Percentiles rank a stretch among this genome's conserved stretches.
phyloP scores from a whole-genome alignment of 2,113 vertebrate genomes.

The Tragelaphus strepsiceros region DNA sequence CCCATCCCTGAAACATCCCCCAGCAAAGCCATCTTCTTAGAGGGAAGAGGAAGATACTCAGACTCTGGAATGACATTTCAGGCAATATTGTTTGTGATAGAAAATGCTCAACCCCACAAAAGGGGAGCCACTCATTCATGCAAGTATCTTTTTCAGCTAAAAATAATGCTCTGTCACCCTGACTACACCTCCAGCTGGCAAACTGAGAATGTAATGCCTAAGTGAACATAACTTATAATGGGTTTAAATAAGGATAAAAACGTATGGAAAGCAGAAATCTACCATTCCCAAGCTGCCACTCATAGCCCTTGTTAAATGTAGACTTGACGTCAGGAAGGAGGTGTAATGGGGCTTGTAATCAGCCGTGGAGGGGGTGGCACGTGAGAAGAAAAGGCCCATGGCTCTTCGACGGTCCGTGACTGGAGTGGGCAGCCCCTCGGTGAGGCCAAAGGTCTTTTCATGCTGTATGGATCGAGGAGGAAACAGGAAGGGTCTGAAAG shows the following conservation, averaged over 20 bases:
- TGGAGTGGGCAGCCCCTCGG: not conserved
- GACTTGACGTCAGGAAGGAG: not conserved
- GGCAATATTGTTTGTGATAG: not conserved
- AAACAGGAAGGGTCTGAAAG: not conserved
- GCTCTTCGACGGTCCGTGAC: not conserved
- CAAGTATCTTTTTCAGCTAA: slow-evolving; percentile 44
- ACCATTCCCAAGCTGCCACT: not conserved
- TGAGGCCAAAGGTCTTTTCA: not conserved
- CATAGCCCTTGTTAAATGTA: not conserved
- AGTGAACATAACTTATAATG: not conserved
- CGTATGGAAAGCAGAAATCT: not conserved
- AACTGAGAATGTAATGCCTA: not conserved
- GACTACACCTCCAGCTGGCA: not conserved
- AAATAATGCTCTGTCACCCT: slow-evolving; percentile 38
- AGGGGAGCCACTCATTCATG: slow-evolving; percentile 47
- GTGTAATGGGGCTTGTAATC: not conserved
- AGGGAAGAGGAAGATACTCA: not conserved
- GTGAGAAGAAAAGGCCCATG: not conserved
- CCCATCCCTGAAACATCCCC: too few species aligned
- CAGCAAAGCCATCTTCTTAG: not conserved
- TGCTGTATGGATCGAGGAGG: not conserved
- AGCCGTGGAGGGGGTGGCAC: not conserved
- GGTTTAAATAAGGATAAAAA: not conserved
- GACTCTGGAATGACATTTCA: not conserved
- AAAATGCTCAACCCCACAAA: not conserved